Evolutionary conservation across 1,140 invertebrate species (phyloP).

Genomic region (Megalonaias nervosa): DNA sequence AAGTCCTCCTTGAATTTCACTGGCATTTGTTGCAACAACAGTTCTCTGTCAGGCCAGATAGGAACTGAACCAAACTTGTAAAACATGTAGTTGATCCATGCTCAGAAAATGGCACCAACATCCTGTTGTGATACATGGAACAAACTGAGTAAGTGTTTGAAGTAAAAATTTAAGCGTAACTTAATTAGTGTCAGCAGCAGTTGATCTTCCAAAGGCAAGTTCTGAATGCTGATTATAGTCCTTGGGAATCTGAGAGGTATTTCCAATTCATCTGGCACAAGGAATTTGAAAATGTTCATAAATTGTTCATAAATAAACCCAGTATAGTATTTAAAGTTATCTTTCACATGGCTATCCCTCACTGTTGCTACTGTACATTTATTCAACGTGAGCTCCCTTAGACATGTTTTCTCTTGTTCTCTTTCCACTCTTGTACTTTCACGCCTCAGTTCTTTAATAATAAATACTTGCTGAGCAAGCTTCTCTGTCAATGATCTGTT

Average conservation of each 20-base stretch:
- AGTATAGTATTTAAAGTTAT: constrained; percentile 27
- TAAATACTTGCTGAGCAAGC: too few species aligned
- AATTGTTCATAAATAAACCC: constrained; percentile 18
- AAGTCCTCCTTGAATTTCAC: constrained; percentile 17
- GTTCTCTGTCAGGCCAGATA: constrained; percentile 30
- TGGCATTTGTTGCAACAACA: constrained; percentile 28
- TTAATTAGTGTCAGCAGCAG: too few species aligned
- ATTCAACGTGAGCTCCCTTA: too few species aligned
- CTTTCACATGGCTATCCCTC: background rate
- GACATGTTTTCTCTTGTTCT: too few species aligned
- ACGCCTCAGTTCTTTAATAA: too few species aligned
- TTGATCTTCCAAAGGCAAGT: constrained; percentile 15
- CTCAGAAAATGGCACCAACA: constrained; percentile 19
- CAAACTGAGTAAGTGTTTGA: constrained; percentile 10
- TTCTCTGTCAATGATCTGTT: too few species aligned
- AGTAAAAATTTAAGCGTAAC: constrained; percentile 6
- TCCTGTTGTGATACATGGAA: constrained; percentile 22
- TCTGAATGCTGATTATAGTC: background rate
- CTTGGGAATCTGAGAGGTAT: background rate
- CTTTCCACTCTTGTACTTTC: too few species aligned
- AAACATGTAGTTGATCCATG: constrained; percentile 36
- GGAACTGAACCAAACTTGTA: constrained; percentile 29
- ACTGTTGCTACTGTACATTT: too few species aligned
- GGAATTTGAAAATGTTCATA: constrained; percentile 12
- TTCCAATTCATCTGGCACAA: constrained; percentile 4